Base-by-base conservation (phyloP, 2,888 invertebrate genomes). In the Volucella inflata region DNA sequence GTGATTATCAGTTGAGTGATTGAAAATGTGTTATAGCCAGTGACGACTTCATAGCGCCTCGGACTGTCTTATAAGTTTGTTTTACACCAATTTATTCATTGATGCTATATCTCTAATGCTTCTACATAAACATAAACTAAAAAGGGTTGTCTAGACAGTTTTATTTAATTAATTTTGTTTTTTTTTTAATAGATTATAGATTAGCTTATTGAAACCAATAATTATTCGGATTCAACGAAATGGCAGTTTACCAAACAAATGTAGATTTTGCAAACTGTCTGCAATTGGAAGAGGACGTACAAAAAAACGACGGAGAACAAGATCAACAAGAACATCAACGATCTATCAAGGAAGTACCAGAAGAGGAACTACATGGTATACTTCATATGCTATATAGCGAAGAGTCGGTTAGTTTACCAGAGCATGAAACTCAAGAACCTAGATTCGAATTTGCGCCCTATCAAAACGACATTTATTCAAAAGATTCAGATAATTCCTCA, bases 211-310 rank as follows among this genome's bases (percentile, higher is more conserved):
- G 84, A 76, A 80, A 76, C 53, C 6, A 67, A 40, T 51, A n/a
- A n/a, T 65, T 84, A 60, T 30, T 81, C 70, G 84, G 75, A 85
- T 75, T 76, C 51, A 72, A 77, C 85, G 85, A 85, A 72, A 85
- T 85, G 85, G 77, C 85, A 71, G 77, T 85, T 77, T 68, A 85
- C 62, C 72, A 77, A 48, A 76, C 70, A 70, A 85, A 77, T 80
- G 76, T 62, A 72, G 59, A 71, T 67, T 76, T 48, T 68, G 76
- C 67, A 68, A 59, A 55, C 30, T 67, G 62, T 77, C 72, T 67
- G 75, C 80, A 74, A 71, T 14, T 70, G 60, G 55, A 79, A 55
- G 16, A 79, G 38, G 53, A 30, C 30, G 30, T 30, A 30, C 30
- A 30, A 30, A 30, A 30, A 4, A 6, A 30, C 30, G 30, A 30